These are phyloP conservation scores for Apis florea DNA, from an alignment of 1,140 invertebrate species.

Conservation along the genomic window DNA sequence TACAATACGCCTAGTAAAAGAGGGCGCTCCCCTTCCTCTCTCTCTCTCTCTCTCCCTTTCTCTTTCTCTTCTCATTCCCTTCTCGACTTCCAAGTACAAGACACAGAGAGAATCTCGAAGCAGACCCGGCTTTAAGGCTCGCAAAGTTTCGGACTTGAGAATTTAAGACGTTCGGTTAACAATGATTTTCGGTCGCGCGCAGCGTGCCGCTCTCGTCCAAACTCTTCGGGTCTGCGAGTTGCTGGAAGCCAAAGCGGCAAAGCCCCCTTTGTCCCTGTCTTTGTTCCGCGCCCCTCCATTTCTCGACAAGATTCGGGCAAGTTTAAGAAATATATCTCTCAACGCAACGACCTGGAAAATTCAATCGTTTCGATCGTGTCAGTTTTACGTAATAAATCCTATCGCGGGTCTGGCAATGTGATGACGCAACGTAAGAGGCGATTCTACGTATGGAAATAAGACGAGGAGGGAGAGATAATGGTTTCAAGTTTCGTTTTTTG, in stretches of 20 bases:
- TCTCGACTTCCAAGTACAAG: no score
- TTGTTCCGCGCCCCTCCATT: conserved; percentile 8
- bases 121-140: not conserved
- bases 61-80: no score
- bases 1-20: not conserved
- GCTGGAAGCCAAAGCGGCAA: not conserved
- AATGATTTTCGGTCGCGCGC: conserved; percentile 26
- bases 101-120: not conserved
- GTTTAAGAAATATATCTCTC: conserved; percentile 53
- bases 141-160: conserved; percentile 15
- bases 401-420: not conserved
- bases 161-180: conserved; percentile 45
- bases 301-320: conserved; percentile 37
- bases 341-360: conserved; percentile 56
- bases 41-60: no score
- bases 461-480: no score
- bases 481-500: no score
- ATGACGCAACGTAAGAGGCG: no score
- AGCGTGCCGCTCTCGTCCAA: conserved; percentile 8
- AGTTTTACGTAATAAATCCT: conserved; percentile 25
- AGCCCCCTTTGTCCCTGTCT: conserved; percentile 26
- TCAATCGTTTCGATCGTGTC: conserved; percentile 58
- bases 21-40: not conserved
- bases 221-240: conserved; percentile 32
- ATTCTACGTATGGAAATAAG: no score